Conservation (phyloP, 2,888 invertebrate genomes). For the Coelinius sp. region DNA sequence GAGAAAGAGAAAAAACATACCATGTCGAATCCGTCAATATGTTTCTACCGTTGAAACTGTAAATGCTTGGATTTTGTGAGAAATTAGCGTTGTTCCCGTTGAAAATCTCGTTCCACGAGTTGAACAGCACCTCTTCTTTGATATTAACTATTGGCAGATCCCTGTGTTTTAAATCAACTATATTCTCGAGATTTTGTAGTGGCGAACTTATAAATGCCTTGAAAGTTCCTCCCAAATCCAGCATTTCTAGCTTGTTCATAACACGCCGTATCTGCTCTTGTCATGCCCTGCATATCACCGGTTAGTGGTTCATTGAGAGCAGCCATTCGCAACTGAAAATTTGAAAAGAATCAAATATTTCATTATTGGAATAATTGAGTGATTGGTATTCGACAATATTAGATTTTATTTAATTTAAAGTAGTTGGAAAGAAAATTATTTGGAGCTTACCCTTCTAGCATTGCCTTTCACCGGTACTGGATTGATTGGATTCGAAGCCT, state of each 20-base stretch:
- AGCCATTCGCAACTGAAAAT: conserved; percentile 86
- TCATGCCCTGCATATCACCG: conserved; percentile 92
- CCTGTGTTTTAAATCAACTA: conserved; percentile 88
- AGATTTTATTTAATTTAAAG: no score
- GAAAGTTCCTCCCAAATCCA: conserved; percentile 90
- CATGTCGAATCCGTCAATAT: conserved; percentile 89
- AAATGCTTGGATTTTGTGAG: conserved; percentile 86
- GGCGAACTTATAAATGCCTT: conserved; percentile 92
- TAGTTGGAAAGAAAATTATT: conserved; percentile 15
- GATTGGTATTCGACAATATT: neutral
- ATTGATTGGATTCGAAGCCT: conserved; percentile 87
- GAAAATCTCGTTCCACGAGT: conserved; percentile 93
- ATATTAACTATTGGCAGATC: conserved; percentile 92
- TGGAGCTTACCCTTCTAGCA: conserved; percentile 82
- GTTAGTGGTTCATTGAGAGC: conserved; percentile 93
- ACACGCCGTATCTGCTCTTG: conserved; percentile 95
- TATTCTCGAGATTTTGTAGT: conserved; percentile 93
- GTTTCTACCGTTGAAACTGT: conserved; percentile 95
- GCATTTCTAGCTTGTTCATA: conserved; percentile 92
- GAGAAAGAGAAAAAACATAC: conserved; percentile 72
- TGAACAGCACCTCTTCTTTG: conserved; percentile 90
- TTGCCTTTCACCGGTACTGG: conserved; percentile 80
- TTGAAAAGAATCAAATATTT: conserved; percentile 38
- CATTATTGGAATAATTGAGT: neutral
- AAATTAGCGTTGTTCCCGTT: conserved; percentile 88